Percentiles rank a stretch among this genome's conserved stretches.
Conservation (phyloP, 2,797 vertebrate genomes). For the Allobates femoralis region DNA sequence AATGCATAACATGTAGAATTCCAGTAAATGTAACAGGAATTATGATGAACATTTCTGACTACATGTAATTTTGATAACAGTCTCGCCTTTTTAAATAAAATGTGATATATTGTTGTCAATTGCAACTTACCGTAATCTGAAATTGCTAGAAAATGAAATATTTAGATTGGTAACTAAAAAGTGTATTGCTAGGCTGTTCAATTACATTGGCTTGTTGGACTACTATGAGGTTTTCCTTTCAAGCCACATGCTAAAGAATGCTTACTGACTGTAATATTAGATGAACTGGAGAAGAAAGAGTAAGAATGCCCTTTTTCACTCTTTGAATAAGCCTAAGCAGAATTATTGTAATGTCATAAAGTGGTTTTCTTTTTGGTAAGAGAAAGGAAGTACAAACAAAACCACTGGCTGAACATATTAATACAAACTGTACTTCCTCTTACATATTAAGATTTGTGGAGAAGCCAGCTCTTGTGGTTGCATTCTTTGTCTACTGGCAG, state of each 20-base stretch:
- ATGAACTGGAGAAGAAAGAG: slow-evolving; percentile 30
- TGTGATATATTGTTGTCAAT: neutral
- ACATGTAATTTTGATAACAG: neutral
- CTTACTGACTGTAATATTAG: slow-evolving; percentile 53
- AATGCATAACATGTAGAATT: neutral
- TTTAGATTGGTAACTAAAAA: neutral
- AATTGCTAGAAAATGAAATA: neutral
- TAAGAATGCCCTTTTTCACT: slow-evolving; percentile 55
- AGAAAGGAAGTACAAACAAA: slow-evolving; percentile 42
- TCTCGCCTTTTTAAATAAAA: neutral
- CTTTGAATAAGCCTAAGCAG: slow-evolving; percentile 32
- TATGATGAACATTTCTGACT: neutral
- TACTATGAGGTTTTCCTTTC: slow-evolving; percentile 37
- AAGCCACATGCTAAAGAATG: slow-evolving; percentile 56
- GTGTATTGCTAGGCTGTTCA: neutral
- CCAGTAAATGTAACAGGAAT: neutral
- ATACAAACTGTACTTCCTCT: slow-evolving; percentile 42
- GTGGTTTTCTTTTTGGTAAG: slow-evolving; percentile 54
- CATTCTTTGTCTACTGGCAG: slow-evolving; percentile 86
- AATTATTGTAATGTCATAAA: slow-evolving; percentile 61
- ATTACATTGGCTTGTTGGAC: slow-evolving; percentile 45
- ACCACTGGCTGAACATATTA: slow-evolving; percentile 54
- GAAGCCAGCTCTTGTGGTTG: slow-evolving; percentile 79
- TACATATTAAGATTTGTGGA: slow-evolving; percentile 62
- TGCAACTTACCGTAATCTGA: neutral